These are phyloP conservation scores for Podarcis lilfordi DNA, from an alignment of 2,797 vertebrate species.

Conservation along the genomic window DNA sequence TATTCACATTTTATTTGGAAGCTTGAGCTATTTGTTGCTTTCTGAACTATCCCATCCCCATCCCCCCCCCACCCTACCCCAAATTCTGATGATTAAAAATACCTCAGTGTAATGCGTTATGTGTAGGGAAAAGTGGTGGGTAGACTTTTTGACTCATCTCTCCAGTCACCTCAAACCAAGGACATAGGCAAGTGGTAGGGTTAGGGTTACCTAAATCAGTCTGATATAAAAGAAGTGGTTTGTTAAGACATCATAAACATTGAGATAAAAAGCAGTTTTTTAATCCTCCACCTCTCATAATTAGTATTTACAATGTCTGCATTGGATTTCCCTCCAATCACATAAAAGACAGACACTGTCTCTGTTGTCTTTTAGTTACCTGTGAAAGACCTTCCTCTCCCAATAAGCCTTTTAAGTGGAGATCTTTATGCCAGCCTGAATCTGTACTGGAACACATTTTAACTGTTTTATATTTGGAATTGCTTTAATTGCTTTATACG, in stretches of 20 bases:
- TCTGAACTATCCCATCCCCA: neutral
- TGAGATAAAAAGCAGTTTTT: neutral
- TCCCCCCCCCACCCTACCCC: too few relatives aligned
- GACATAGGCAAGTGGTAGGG: too few relatives aligned
- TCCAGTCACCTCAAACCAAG: neutral
- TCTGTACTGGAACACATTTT: too few relatives aligned
- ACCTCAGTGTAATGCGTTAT: neutral
- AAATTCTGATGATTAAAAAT: neutral
- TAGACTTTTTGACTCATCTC: neutral
- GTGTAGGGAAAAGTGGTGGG: neutral
- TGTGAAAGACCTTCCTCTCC: too few relatives aligned
- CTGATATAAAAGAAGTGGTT: neutral
- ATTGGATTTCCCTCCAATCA: too few relatives aligned
- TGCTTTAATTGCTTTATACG: too few relatives aligned
- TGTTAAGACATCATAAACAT: neutral
- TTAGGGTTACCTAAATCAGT: neutral
- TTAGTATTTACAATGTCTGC: neutral
- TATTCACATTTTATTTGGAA: neutral
- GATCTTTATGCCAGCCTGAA: too few relatives aligned
- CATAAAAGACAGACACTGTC: too few relatives aligned
- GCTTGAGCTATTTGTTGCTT: conserved; percentile 8
- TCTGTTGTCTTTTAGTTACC: too few relatives aligned
- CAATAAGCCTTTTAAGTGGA: too few relatives aligned
- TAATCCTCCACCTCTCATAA: neutral
- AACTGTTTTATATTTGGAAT: too few relatives aligned